These are phyloP conservation scores for Deilephila elpenor DNA, from an alignment of 2,888 invertebrate genomes.

Conservation along the genomic window DNA sequence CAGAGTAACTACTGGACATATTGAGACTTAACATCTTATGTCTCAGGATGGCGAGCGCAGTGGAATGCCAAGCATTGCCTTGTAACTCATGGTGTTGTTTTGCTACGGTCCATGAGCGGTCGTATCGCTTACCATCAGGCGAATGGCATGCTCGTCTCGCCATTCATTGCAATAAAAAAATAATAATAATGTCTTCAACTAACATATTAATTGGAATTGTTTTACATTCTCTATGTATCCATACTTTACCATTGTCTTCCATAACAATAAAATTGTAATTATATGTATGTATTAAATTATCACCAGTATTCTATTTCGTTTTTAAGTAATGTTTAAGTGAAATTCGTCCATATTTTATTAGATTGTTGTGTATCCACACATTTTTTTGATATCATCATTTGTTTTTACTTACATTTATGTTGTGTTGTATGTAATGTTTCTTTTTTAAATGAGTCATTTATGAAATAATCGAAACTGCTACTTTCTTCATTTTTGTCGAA, in stretches of 20 bases:
- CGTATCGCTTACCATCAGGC: too few relatives aligned
- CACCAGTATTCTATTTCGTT: neutral
- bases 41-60: too few relatives aligned
- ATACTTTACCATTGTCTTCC: neutral
- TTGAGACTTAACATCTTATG: too few relatives aligned
- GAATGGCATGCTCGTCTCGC: too few relatives aligned
- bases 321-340: slow-evolving; percentile 13
- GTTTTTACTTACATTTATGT: neutral
- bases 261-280: neutral
- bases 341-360: slow-evolving; percentile 20
- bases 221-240: neutral
- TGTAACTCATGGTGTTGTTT: too few relatives aligned
- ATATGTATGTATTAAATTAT: neutral
- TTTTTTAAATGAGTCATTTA: neutral
- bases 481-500: neutral
- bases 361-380: neutral
- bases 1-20: too few relatives aligned
- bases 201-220: too few relatives aligned
- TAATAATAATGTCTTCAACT: neutral
- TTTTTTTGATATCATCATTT: neutral
- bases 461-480: neutral
- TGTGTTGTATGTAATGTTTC: neutral
- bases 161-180: too few relatives aligned
- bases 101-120: too few relatives aligned
- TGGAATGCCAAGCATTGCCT: too few relatives aligned